Percentiles rank a stretch among this genome's conserved stretches.
phyloP scores from a whole-genome alignment of 1,140 invertebrate species.

The Drosophila nannoptera region DNA sequence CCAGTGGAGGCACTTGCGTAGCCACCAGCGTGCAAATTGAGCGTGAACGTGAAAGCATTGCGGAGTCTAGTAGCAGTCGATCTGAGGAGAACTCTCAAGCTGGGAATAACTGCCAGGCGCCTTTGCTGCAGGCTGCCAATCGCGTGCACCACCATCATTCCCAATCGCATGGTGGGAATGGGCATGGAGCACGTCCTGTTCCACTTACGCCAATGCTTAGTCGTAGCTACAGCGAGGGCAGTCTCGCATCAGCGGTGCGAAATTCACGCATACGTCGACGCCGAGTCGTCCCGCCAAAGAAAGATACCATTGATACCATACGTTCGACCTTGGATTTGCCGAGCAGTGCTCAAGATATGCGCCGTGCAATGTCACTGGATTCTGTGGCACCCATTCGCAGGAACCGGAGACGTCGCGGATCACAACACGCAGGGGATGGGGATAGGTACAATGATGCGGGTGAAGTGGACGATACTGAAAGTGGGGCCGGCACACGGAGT shows the following conservation, averaged over 20 bases:
- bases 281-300: slow-evolving; percentile 43
- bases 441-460: slow-evolving; percentile 55
- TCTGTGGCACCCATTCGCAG: slow-evolving; percentile 60
- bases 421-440: slow-evolving; percentile 40
- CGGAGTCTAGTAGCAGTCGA: slow-evolving; percentile 66
- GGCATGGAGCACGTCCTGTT: slow-evolving; percentile 41
- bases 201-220: slow-evolving; percentile 78
- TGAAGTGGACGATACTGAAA: slow-evolving; percentile 65
- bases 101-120: slow-evolving; percentile 35
- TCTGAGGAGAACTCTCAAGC: slow-evolving; percentile 69
- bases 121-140: slow-evolving; percentile 29
- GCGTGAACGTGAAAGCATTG: slow-evolving; percentile 53
- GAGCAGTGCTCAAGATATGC: slow-evolving; percentile 45
- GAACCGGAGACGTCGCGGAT: slow-evolving; percentile 32
- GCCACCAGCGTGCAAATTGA: slow-evolving; percentile 20
- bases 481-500: slow-evolving; percentile 82
- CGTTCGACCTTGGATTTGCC: slow-evolving; percentile 80
- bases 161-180: slow-evolving; percentile 48
- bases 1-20: slow-evolving; percentile 7
- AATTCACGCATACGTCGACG: slow-evolving; percentile 67
- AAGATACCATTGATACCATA: slow-evolving; percentile 68
- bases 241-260: slow-evolving; percentile 73
- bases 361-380: slow-evolving; percentile 75
- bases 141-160: slow-evolving; percentile 63
- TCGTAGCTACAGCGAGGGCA: slow-evolving; percentile 81